phyloP scores from a whole-genome alignment of 2,797 vertebrate species.

The Hyperoplus immaculatus region DNA sequence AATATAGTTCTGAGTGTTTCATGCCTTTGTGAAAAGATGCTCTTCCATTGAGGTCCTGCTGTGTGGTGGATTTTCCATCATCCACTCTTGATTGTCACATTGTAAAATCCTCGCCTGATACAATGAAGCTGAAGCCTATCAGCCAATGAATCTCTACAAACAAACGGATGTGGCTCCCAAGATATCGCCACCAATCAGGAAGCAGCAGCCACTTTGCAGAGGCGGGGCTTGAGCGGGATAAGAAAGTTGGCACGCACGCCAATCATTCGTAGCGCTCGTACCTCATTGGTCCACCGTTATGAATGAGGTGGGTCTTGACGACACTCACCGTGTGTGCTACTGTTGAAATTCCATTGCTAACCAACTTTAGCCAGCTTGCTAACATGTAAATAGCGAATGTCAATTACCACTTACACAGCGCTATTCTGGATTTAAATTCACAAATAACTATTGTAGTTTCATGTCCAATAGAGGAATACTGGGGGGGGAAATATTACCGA shows the following conservation, averaged over 20 bases:
- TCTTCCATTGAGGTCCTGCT: neutral
- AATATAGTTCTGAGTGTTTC: constrained; percentile 67
- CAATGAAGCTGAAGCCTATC: constrained; percentile 35
- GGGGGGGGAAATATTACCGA: constrained; percentile 46
- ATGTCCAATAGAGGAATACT: constrained; percentile 52
- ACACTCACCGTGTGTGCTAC: constrained; percentile 72
- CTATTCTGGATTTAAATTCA: constrained; percentile 14
- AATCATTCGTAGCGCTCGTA: constrained; percentile 42
- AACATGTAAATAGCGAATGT: constrained; percentile 70
- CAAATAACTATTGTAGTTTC: constrained; percentile 11
- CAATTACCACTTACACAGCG: constrained; percentile 32
- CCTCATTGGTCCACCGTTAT: constrained; percentile 64
- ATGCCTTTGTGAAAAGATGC: constrained; percentile 53
- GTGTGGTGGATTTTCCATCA: neutral
- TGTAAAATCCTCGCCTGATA: constrained; percentile 31
- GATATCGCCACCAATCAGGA: constrained; percentile 58
- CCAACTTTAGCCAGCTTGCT: constrained; percentile 84
- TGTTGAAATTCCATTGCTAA: constrained; percentile 87
- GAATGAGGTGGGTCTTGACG: constrained; percentile 71
- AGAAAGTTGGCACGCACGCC: constrained; percentile 41
- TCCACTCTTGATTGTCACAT: constrained; percentile 26
- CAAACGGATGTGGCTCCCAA: constrained; percentile 64
- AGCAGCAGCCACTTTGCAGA: neutral
- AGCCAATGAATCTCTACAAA: constrained; percentile 52
- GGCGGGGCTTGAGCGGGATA: constrained; percentile 46